Evolutionary conservation across 1,140 invertebrate species (phyloP).

Genomic region (Hyphantria cunea): DNA sequence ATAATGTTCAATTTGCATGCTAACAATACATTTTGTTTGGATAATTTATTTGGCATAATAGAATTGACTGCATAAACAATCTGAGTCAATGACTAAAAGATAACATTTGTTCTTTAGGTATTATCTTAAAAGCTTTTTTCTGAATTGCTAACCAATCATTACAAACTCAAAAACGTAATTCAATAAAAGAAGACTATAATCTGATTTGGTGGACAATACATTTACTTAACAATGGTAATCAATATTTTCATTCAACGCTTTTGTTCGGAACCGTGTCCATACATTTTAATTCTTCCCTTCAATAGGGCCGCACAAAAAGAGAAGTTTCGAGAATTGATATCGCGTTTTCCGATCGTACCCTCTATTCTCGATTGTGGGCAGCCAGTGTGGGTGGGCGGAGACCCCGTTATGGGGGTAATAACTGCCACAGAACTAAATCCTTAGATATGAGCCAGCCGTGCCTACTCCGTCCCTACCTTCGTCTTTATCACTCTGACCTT

Average conservation of each 20-base stretch:
- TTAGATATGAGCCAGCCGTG: constrained; percentile 31
- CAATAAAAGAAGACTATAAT: neutral
- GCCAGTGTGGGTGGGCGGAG: constrained; percentile 7
- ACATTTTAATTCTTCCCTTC: constrained; percentile 49
- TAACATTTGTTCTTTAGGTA: neutral
- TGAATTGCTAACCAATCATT: too few species aligned
- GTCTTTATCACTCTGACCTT: constrained; percentile 51
- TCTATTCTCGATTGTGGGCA: constrained; percentile 27
- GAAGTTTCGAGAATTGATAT: constrained; percentile 55
- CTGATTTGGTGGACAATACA: neutral
- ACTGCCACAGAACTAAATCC: constrained; percentile 41
- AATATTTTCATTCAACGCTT: constrained; percentile 18
- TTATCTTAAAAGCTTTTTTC: neutral
- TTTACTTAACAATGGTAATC: constrained; percentile 11
- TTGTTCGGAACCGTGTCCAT: constrained; percentile 23
- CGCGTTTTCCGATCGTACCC: constrained; percentile 49
- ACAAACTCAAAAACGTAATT: neutral
- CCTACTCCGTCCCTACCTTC: constrained; percentile 25
- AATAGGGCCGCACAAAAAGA: constrained; percentile 39
- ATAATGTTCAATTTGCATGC: too few species aligned
- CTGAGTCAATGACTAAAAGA: too few species aligned
- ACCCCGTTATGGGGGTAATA: constrained; percentile 34
- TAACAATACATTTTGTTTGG: too few species aligned
- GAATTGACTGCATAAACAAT: too few species aligned
- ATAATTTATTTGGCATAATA: too few species aligned